Conservation (phyloP, 2,797 vertebrate genomes). For the Brachyalestes nurse region DNA sequence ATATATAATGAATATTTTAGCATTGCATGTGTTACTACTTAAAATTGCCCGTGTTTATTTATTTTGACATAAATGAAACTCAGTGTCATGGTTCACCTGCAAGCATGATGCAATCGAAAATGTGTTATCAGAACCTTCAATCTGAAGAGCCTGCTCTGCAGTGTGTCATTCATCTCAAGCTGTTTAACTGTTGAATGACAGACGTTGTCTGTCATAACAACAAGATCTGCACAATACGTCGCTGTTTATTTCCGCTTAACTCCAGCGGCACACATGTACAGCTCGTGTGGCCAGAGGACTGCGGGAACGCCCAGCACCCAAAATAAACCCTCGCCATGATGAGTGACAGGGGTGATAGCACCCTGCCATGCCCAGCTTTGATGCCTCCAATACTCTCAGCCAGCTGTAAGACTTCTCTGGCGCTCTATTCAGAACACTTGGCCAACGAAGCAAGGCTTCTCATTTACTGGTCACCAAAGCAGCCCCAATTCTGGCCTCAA, state of each 20-base stretch:
- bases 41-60: too few species aligned
- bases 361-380: slow-evolving; percentile 49
- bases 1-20: too few species aligned
- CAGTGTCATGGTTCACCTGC: neutral
- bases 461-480: slow-evolving; percentile 32
- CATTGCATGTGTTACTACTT: too few species aligned
- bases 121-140: neutral
- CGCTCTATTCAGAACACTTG: slow-evolving; percentile 38
- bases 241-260: slow-evolving; percentile 35
- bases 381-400: slow-evolving; percentile 38
- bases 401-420: slow-evolving; percentile 44
- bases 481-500: slow-evolving; percentile 22
- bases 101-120: neutral
- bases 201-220: neutral
- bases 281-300: slow-evolving; percentile 25
- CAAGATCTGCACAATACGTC: neutral
- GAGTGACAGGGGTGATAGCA: slow-evolving; percentile 51
- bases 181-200: slow-evolving; percentile 14
- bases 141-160: slow-evolving; percentile 2
- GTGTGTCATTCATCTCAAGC: neutral
- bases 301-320: slow-evolving; percentile 20
- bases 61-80: neutral
- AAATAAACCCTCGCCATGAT: slow-evolving; percentile 41
- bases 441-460: slow-evolving; percentile 43
- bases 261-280: slow-evolving; percentile 13